These are phyloP conservation scores for Jordanella pulchra DNA, from an alignment of 2,797 vertebrate genomes.

Conservation along the genomic window DNA sequence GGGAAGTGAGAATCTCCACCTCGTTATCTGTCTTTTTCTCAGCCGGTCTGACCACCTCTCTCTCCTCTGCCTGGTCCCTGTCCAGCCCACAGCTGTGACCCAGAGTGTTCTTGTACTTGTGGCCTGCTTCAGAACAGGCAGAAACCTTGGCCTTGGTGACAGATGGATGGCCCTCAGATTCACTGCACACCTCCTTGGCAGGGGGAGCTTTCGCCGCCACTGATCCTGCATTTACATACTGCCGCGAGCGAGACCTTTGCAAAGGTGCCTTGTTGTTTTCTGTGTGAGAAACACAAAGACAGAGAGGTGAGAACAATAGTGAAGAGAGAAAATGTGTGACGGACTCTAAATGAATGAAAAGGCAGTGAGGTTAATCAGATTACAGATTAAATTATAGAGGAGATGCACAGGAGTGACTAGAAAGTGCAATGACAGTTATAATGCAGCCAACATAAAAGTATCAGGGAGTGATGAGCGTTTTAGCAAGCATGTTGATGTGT, in stretches of 20 bases:
- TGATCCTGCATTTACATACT: constrained; percentile 82
- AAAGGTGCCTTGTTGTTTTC: constrained; percentile 90
- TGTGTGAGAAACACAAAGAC: constrained; percentile 74
- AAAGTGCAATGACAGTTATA: constrained; percentile 20
- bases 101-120: constrained; percentile 50
- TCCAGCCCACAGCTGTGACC: constrained; percentile 43
- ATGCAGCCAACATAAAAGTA: constrained; percentile 21
- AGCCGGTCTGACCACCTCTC: constrained; percentile 30
- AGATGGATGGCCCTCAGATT: constrained; percentile 80
- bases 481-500: constrained; percentile 14
- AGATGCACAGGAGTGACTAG: constrained; percentile 13
- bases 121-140: constrained; percentile 54
- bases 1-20: constrained; percentile 50
- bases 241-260: constrained; percentile 87
- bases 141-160: constrained; percentile 69
- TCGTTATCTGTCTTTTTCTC: constrained; percentile 73
- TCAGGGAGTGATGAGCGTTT: constrained; percentile 24
- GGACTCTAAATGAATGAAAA: constrained; percentile 42
- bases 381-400: constrained; percentile 46
- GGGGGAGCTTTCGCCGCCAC: constrained; percentile 74
- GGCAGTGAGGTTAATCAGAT: constrained; percentile 48
- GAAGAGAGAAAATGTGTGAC: constrained; percentile 27
- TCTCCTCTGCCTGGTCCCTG: constrained; percentile 53
- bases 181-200: constrained; percentile 85
- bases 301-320: constrained; percentile 41